Percentiles rank a stretch among this genome's conserved stretches.
phyloP scores from a whole-genome alignment of 30 jellyfish, hydroid and myxozoan species.

The Nemopilema nomurai region DNA sequence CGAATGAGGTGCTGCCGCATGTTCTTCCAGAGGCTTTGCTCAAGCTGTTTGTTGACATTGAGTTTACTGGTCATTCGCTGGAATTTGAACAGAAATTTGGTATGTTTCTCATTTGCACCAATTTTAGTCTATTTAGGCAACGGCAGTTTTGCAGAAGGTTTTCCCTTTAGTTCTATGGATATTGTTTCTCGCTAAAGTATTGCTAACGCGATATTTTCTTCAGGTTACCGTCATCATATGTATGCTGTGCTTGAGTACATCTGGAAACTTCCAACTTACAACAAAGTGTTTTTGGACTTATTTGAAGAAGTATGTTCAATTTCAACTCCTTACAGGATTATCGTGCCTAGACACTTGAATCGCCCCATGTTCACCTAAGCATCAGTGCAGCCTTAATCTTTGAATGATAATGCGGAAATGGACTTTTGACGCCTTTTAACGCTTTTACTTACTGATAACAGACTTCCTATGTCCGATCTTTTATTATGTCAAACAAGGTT shows the following conservation, averaged over 20 bases:
- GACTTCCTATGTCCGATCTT: no score
- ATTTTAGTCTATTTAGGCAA: not conserved
- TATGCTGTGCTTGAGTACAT: slow-evolving; percentile 85
- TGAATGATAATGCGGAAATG: no score
- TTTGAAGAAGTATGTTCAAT: slow-evolving; percentile 72
- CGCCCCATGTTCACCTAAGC: no score
- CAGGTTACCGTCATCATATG: slow-evolving; percentile 97
- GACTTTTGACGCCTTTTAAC: no score
- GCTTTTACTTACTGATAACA: no score
- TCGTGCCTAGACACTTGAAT: no score
- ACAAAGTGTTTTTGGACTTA: slow-evolving; percentile 53
- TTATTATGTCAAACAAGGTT: no score
- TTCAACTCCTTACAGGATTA: no score
- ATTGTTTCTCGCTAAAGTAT: not conserved
- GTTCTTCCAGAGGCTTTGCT: slow-evolving; percentile 84
- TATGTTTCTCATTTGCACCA: slow-evolving; percentile 2
- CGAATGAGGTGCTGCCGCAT: slow-evolving; percentile 50
- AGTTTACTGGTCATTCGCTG: slow-evolving; percentile 92
- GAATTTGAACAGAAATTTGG: slow-evolving; percentile 97
- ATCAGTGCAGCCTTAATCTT: no score
- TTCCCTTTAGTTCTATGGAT: not conserved
- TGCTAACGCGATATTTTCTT: no score
- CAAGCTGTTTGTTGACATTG: slow-evolving; percentile 92
- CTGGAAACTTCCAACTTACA: slow-evolving; percentile 79
- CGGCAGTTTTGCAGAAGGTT: not conserved